Evolutionary conservation across 2,888 invertebrate species (phyloP), one percentile per base, ranked within the genome.

Genomic region (Andrena trimmerana): DNA sequence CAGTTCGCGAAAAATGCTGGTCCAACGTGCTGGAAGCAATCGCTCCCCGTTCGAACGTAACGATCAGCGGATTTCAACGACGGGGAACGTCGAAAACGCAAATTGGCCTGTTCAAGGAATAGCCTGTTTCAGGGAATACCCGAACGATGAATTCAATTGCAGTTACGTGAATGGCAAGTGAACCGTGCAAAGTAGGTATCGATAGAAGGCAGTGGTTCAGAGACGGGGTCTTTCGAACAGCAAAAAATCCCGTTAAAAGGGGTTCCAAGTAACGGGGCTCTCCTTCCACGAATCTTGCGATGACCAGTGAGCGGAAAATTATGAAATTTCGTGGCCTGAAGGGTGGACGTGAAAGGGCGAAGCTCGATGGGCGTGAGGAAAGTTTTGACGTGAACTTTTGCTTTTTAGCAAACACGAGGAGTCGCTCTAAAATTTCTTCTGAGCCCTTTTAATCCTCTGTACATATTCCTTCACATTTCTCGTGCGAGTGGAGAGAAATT

Each of bases 401-500:
- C 60, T 27, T 42, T 13, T 10, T 16, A 16, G n/a, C 29, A 8
- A n/a, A 8, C 5, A 13, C n/a, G 16, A 4, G 31, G 4, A 6
- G 1, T 54, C 10, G 8, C 33, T 33, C 13, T 54, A 31, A 68
- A 68, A 24, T 59, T 20, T 42, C 4, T 13, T 16, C 70, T 1
- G 10, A 8, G 6, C 16, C 36, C 27, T 27, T n/a, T 27, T 27
- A 24, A 75, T 52, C 60, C 62, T 31, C 50, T 50, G 1, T 65
- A 16, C 48, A n/a, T 6, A 8, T n/a, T 7, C 52, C 59, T 75
- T 75, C 52, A 52, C 59, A 62, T 75, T 50, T 67, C 20, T 16
- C 70, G 13, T 33, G 5, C 2, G 16, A 29, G 63, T 16, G 29
- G 52, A 66, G 60, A 63, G 31, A 24, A 70, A 72, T 68, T 60